Base-by-base conservation (phyloP, 2,113 vertebrate species). In the Thunnus thynnus region DNA sequence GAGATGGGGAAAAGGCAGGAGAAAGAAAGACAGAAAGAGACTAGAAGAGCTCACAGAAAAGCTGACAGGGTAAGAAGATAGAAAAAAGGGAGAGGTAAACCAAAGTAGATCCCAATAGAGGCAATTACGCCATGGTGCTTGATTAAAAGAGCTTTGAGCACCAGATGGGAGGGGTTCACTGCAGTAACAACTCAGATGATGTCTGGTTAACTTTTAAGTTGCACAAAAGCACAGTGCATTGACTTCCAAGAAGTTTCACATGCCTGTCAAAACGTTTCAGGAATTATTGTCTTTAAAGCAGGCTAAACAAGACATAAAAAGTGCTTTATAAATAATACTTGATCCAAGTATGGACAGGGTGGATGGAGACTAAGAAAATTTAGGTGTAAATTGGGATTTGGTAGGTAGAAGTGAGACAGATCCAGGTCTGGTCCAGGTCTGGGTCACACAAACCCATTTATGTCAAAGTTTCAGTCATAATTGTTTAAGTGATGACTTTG, bases 41-140 rank as follows among this genome's bases (percentile, higher is more conserved):
- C 0, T 11, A 9, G 1, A 22, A 32, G 7, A 55, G 65, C 18
- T 68, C 5, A 48, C 13, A 57, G 61, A 65, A 14, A 51, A 70
- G 51, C 18, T 2, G 20, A 80, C 46, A 76, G 51, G 77, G 65
- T 5, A 48, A 17, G 57, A 61, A 12, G 46, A 58, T n/a, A 47
- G 58, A 78, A 51, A 13, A 52, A 41, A 14, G n/a, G 13, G n/a
- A 80, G 20, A 65, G 9, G 41, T 13, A 54, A 22, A 66, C 73
- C 62, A 79, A 87, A 87, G 44, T 51, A 61, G 73, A 84, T 88
- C 76, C 78, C 70, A 76, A 48, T 3, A 12, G 25, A 70, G 73
- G 64, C 68, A 73, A 47, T 58, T 44, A 41, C 48, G 73, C 41
- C 76, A 63, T 5, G 25, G 52, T n/a, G 14, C 58, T 17, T 46